Evolutionary conservation across 2,888 invertebrate species (phyloP).

Genomic region (Brachynemurus nebulosus): DNA sequence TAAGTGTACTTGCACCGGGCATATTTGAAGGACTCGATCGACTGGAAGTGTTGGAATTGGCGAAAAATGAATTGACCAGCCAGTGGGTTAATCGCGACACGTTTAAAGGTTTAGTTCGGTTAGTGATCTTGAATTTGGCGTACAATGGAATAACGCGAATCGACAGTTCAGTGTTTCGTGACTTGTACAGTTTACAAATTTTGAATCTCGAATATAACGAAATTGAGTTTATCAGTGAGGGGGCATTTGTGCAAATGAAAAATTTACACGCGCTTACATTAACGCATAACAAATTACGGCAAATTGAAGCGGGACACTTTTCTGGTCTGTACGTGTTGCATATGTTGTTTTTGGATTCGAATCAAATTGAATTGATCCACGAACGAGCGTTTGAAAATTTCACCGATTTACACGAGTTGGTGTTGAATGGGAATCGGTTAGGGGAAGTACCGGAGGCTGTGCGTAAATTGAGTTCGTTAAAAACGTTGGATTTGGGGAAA

Average conservation of each 20-base stretch:
- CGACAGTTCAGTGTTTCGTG: conserved; percentile 56
- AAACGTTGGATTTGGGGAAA: conserved; percentile 67
- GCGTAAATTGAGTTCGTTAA: conserved; percentile 52
- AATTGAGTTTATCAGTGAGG: conserved; percentile 53
- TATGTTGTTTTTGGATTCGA: conserved; percentile 60
- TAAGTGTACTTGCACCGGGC: conserved; percentile 60
- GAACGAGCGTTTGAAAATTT: conserved; percentile 61
- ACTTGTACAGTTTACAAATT: conserved; percentile 59
- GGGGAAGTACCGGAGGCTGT: conserved; percentile 56
- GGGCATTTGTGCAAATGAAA: conserved; percentile 59
- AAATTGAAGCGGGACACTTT: conserved; percentile 55
- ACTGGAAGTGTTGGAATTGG: conserved; percentile 57
- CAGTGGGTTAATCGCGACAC: conserved; percentile 66
- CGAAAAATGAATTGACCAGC: conserved; percentile 59
- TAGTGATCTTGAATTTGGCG: conserved; percentile 61
- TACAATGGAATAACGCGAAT: conserved; percentile 58
- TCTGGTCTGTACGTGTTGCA: conserved; percentile 58
- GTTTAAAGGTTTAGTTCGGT: conserved; percentile 56
- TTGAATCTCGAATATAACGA: conserved; percentile 59
- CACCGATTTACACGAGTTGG: conserved; percentile 62
- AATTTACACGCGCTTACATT: conserved; percentile 64
- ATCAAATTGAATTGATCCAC: conserved; percentile 54
- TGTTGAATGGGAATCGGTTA: conserved; percentile 58
- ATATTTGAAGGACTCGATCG: conserved; percentile 59
- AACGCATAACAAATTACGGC: conserved; percentile 54